These are phyloP conservation scores for Syngnathus floridae DNA, from an alignment of 2,113 vertebrate species.

Conservation along the genomic window DNA sequence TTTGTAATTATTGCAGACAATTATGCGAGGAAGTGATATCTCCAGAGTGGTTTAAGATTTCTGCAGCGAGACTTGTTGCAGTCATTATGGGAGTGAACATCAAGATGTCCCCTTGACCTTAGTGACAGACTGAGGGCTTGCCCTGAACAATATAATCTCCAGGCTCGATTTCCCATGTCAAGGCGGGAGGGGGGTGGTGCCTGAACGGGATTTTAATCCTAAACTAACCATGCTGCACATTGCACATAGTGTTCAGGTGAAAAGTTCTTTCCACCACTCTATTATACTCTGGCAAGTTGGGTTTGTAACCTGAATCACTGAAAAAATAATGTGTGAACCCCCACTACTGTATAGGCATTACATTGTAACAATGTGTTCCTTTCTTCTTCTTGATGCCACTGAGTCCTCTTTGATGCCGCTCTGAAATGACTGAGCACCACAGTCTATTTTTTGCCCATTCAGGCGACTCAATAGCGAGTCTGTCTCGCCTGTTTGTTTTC, in stretches of 20 bases:
- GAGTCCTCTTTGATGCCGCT: slow-evolving; percentile 82
- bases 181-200: slow-evolving; percentile 45
- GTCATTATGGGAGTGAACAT: slow-evolving; percentile 59
- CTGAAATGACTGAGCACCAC: slow-evolving; percentile 81
- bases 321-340: slow-evolving; percentile 75
- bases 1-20: slow-evolving; percentile 64
- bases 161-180: slow-evolving; percentile 72
- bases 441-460: slow-evolving; percentile 84
- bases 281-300: slow-evolving; percentile 69
- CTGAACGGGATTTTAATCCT: slow-evolving; percentile 83
- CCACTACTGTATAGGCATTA: slow-evolving; percentile 79
- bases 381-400: slow-evolving; percentile 78
- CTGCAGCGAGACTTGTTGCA: slow-evolving; percentile 46
- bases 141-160: slow-evolving; percentile 66
- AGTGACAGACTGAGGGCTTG: slow-evolving; percentile 54
- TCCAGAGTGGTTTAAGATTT: slow-evolving; percentile 54
- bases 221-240: slow-evolving; percentile 77
- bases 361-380: slow-evolving; percentile 83
- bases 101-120: slow-evolving; percentile 70
- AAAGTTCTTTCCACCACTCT: slow-evolving; percentile 77
- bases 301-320: slow-evolving; percentile 86
- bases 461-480: slow-evolving; percentile 83
- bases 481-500: slow-evolving; percentile 97
- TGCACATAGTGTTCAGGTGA: slow-evolving; percentile 74
- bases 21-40: slow-evolving; percentile 57